A percentile compares a stretch with the other conserved stretches of the same genome.
phyloP scores from a whole-genome alignment of 2,113 vertebrate genomes.

The Nematolebias whitei region DNA sequence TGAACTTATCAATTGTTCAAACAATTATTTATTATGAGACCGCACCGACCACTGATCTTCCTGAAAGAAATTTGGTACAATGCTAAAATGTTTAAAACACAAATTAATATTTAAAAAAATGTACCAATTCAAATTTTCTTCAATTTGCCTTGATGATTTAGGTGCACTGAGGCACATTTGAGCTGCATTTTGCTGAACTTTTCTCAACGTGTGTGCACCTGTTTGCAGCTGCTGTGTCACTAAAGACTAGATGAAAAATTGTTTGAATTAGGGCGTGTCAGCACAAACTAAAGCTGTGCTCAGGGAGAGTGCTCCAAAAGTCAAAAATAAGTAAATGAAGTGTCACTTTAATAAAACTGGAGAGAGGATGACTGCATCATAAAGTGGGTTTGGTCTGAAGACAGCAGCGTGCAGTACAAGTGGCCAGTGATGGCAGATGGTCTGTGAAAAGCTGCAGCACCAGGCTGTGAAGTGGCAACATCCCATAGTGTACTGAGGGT shows the following conservation, averaged over 20 bases:
- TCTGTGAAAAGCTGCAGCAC: slow-evolving; percentile 40
- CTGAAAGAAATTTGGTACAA: slow-evolving; percentile 48
- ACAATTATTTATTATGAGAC: too few relatives aligned
- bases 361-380: slow-evolving; percentile 55
- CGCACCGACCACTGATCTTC: too few relatives aligned
- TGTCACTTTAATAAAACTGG: slow-evolving; percentile 48
- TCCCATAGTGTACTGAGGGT: slow-evolving; percentile 19
- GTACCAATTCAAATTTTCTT: slow-evolving; percentile 24
- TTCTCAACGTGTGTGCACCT: slow-evolving; percentile 42
- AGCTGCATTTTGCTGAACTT: slow-evolving; percentile 45
- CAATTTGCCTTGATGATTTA: slow-evolving; percentile 51
- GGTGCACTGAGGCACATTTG: slow-evolving; percentile 59
- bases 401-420: slow-evolving; percentile 33
- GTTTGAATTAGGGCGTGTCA: slow-evolving; percentile 33
- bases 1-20: too few relatives aligned
- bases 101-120: slow-evolving; percentile 9
- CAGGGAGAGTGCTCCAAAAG: slow-evolving; percentile 24
- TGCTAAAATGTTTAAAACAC: slow-evolving; percentile 45
- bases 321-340: slow-evolving; percentile 33
- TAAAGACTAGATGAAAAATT: slow-evolving; percentile 68
- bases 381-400: slow-evolving; percentile 47
- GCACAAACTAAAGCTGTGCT: slow-evolving; percentile 18
- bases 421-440: slow-evolving; percentile 61
- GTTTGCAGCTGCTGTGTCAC: slow-evolving; percentile 64
- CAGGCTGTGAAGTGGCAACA: slow-evolving; percentile 48